Evolutionary conservation across 2,888 invertebrate genomes (phyloP), one percentile per base, ranked within the genome.

Genomic region (Chironomus tentans): DNA sequence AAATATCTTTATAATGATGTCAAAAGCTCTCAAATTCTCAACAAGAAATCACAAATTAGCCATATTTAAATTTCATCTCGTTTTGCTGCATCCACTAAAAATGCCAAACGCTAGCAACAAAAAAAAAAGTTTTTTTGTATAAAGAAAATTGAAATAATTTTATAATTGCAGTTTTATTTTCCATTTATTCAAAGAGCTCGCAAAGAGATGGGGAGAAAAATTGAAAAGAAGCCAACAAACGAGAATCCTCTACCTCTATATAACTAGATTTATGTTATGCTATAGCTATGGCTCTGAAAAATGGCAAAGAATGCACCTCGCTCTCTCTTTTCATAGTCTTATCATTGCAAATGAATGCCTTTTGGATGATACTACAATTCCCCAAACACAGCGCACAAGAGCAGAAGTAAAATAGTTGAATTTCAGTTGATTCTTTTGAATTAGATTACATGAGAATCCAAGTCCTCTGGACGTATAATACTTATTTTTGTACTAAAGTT

Each of bases 71-170:
- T 10, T 70, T 70, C 65, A 56, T n/a, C 56, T 38, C n/a, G n/a
- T 13, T 70, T 47, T 28, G 24, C 50, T 21, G 50, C 24, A 24
- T 47, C 13, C 56, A 56, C 56, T 7, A 18, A 56, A 15, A 50
- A 50, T 13, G 50, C 38, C 38, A 38, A 38, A 38, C 10, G 38
- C 38, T 38, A 38, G 4, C 38, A 38, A 38, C 38, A 10, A 38
- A 38, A 18, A 56, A 56, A 38, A 38, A 10, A 7, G 10, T 10
- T 10, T 1, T 38, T 38, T 38, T 38, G 38, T 4, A 38, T 10
- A n/a, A 70, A 50, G 70, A 70, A 70, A 70, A 70, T 70, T 70
- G 70, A 70, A 70, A 70, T 70, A 70, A 70, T 70, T 70, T 70
- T 70, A 70, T 70, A 70, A 70, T 70, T 70, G 50, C 70, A 70